Evolutionary conservation across 2,113 vertebrate genomes (phyloP).

Genomic region (Passer domesticus): DNA sequence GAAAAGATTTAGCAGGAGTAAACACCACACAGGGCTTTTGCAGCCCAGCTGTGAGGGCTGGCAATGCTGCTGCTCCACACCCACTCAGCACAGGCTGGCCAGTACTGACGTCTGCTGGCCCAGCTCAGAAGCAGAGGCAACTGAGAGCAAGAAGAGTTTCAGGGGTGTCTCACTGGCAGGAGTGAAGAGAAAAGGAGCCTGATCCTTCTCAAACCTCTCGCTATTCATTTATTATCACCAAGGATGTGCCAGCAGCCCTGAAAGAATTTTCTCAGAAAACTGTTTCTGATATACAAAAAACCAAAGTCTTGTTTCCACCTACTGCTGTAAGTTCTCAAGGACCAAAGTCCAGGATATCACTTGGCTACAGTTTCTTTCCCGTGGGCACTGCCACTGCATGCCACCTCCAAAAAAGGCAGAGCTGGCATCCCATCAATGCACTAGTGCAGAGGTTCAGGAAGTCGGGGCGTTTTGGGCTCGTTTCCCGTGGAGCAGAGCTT

Average conservation of each 20-base stretch:
- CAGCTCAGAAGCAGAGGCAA: background rate
- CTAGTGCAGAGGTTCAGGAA: background rate
- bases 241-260: background rate
- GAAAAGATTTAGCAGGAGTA: background rate
- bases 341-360: background rate
- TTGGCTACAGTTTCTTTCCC: background rate
- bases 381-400: background rate
- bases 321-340: background rate
- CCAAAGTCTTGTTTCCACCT: background rate
- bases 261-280: background rate
- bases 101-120: slow-evolving; percentile 1
- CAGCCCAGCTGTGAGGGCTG: background rate
- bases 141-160: background rate
- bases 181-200: background rate
- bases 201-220: background rate
- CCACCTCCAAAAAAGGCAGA: background rate
- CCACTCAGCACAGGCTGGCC: background rate
- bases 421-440: background rate
- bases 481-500: background rate
- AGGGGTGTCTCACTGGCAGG: background rate
- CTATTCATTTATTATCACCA: background rate
- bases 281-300: background rate
- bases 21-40: background rate
- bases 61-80: background rate
- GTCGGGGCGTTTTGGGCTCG: background rate